Percentiles rank a stretch among this genome's conserved stretches.
Conservation (phyloP, 1,140 invertebrate species). For the Papilio polyxenes region DNA sequence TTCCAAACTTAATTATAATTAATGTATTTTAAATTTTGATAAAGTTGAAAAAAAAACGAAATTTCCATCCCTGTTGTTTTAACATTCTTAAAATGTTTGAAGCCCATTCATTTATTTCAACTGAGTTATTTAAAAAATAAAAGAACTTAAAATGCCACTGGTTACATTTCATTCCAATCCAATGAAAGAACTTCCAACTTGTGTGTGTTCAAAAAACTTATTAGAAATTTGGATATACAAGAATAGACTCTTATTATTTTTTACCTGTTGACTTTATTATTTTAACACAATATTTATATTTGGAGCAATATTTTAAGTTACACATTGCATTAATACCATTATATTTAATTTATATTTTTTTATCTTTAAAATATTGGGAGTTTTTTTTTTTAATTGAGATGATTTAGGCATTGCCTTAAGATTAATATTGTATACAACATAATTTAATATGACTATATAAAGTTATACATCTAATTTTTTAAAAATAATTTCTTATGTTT, state of each 20-base stretch:
- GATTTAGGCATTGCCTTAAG: background rate
- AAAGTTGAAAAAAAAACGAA: background rate
- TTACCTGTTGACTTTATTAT: background rate
- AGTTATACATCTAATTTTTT: background rate
- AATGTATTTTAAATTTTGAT: background rate
- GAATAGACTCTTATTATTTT: no score
- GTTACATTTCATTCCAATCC: background rate
- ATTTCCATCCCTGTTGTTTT: background rate
- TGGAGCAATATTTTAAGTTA: background rate
- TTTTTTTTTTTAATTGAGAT: background rate
- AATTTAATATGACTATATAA: background rate
- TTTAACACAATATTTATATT: background rate
- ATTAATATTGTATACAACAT: background rate
- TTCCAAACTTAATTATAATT: background rate
- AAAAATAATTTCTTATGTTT: background rate
- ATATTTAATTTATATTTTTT: background rate
- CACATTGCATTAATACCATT: background rate
- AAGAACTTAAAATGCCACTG: background rate
- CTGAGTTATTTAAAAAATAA: background rate
- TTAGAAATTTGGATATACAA: background rate
- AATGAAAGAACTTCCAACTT: background rate
- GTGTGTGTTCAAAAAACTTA: background rate
- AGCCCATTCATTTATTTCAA: background rate
- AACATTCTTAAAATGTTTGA: no score
- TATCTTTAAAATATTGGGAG: background rate